Conservation (phyloP, 2,113 vertebrate species). For the Brienomyrus longianalis region DNA sequence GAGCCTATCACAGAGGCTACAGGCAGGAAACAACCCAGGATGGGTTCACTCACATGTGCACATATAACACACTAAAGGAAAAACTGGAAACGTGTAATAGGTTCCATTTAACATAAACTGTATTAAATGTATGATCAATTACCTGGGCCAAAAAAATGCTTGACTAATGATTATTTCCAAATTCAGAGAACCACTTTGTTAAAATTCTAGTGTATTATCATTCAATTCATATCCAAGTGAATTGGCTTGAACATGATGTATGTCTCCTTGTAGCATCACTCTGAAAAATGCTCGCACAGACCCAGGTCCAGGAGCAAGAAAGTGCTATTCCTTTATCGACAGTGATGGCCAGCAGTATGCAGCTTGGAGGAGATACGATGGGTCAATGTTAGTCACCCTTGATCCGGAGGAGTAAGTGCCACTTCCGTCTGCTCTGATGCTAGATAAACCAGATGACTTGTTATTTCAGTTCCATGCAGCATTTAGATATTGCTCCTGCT, state of each 20-base stretch:
- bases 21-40: not conserved
- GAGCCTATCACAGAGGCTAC: not conserved
- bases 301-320: constrained; percentile 11
- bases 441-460: not conserved
- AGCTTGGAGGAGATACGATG: constrained; percentile 61
- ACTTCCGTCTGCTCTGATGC: not conserved
- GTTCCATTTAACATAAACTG: not conserved
- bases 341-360: constrained; percentile 36
- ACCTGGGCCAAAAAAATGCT: not conserved
- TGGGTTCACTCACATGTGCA: not conserved
- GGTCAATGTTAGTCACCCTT: constrained; percentile 44
- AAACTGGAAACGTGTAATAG: not conserved
- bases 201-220: not conserved
- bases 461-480: not conserved
- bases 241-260: not conserved
- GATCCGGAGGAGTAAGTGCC: constrained; percentile 60
- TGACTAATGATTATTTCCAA: not conserved
- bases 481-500: not conserved
- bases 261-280: not conserved
- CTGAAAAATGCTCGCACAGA: not conserved
- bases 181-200: not conserved
- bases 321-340: constrained; percentile 17
- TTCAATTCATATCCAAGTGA: not conserved
- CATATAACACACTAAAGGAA: not conserved
- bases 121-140: not conserved